Evolutionary conservation across 2,888 invertebrate genomes (phyloP).

Genomic region (Eucera pruinosa): DNA sequence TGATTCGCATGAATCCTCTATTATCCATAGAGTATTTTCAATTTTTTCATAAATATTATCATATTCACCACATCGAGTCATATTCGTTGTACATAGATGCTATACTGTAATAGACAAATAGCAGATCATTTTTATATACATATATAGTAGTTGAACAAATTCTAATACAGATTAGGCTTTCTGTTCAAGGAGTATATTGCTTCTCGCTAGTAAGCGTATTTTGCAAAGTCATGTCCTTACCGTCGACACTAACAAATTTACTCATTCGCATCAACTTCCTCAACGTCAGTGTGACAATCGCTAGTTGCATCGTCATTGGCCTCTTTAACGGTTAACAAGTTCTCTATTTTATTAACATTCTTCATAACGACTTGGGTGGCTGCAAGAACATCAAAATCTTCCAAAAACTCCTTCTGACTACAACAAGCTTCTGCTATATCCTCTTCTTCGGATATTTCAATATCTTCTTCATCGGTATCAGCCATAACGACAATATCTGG

Average conservation of each 20-base stretch:
- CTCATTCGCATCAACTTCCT: constrained; percentile 78
- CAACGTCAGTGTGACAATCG: constrained; percentile 81
- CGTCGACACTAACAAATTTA: not conserved
- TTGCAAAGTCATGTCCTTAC: not conserved
- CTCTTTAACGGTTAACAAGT: constrained; percentile 71
- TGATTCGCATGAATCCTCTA: no score
- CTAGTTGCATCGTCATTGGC: constrained; percentile 71
- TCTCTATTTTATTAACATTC: constrained; percentile 78
- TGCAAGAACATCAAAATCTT: constrained; percentile 75
- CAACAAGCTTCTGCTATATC: constrained; percentile 74
- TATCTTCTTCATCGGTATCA: constrained; percentile 81
- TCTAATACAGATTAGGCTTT: not conserved
- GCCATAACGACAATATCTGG: constrained; percentile 73
- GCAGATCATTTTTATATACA: no score
- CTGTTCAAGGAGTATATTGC: not conserved
- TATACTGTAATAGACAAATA: not conserved
- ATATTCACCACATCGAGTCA: not conserved
- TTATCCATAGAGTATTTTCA: not conserved
- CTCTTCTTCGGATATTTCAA: constrained; percentile 81
- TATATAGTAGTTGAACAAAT: no score
- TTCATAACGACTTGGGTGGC: constrained; percentile 80
- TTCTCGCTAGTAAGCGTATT: not conserved
- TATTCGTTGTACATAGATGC: no score
- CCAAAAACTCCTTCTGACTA: constrained; percentile 66
- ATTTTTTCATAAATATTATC: not conserved